Conservation (phyloP, 2,888 invertebrate genomes). For the Protodeltote pygarga region DNA sequence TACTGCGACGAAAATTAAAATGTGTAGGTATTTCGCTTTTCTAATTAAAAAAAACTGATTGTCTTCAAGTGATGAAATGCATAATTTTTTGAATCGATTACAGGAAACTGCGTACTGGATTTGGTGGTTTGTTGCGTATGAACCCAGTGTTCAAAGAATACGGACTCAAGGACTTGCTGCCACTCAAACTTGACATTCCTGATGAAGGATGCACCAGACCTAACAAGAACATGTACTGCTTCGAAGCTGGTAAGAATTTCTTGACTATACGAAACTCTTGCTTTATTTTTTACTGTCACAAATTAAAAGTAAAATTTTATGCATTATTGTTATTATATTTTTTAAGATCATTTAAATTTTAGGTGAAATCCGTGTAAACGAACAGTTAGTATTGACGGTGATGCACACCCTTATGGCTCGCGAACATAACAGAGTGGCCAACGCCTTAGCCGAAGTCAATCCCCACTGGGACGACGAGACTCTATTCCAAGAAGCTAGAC, state of each 20-base stretch:
- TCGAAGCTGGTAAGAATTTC: slow-evolving; percentile 92
- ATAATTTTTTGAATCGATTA: slow-evolving; percentile 9
- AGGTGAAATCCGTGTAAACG: slow-evolving; percentile 97
- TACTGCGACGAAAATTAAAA: too few relatives aligned
- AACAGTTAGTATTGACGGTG: slow-evolving; percentile 95
- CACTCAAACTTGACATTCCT: slow-evolving; percentile 95
- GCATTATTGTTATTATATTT: background rate
- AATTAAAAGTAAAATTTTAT: too few relatives aligned
- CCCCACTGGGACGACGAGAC: slow-evolving; percentile 98
- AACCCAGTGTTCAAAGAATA: slow-evolving; percentile 95
- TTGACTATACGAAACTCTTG: background rate
- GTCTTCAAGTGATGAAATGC: too few relatives aligned
- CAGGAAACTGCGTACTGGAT: slow-evolving; percentile 93
- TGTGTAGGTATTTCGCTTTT: too few relatives aligned
- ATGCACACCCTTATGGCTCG: slow-evolving; percentile 97
- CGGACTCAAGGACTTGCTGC: slow-evolving; percentile 94
- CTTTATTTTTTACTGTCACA: background rate
- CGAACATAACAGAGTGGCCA: slow-evolving; percentile 95
- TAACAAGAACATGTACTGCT: slow-evolving; percentile 96
- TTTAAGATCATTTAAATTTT: slow-evolving; percentile 34
- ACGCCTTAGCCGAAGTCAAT: slow-evolving; percentile 91
- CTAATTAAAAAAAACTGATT: too few relatives aligned
- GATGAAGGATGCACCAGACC: slow-evolving; percentile 97
- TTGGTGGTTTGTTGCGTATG: slow-evolving; percentile 94
- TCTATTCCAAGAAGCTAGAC: slow-evolving; percentile 94